A percentile compares a stretch with the other conserved stretches of the same genome.
Conservation (phyloP, 2,888 invertebrate genomes). For the Exephanes ischioxanthus region DNA sequence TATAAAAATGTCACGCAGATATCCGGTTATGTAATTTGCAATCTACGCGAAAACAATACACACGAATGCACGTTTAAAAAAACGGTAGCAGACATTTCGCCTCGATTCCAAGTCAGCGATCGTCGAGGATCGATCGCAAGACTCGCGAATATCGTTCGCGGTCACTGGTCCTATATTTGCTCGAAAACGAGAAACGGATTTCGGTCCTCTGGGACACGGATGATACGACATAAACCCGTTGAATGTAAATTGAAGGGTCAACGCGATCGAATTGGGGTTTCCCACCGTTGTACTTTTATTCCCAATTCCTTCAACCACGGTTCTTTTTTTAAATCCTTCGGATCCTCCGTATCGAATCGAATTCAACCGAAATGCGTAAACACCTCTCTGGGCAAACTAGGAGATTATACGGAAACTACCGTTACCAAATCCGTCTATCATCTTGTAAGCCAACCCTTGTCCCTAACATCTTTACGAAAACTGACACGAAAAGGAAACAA, state of each 20-base stretch:
- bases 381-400: neutral
- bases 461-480: neutral
- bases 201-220: neutral
- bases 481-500: neutral
- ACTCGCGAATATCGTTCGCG: neutral
- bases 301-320: neutral
- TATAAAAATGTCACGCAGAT: neutral
- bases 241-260: constrained; percentile 25
- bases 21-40: neutral
- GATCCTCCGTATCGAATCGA: neutral
- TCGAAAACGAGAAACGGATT: neutral
- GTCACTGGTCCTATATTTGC: neutral
- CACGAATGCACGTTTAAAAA: neutral
- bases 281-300: constrained; percentile 14
- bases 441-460: neutral
- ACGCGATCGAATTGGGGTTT: constrained; percentile 13
- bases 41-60: neutral
- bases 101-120: neutral
- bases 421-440: neutral
- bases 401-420: neutral
- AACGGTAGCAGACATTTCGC: neutral
- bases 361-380: neutral
- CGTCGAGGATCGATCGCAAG: neutral
- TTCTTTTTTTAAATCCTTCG: neutral
- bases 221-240: constrained; percentile 7